Percentiles rank a stretch among this genome's conserved stretches.
Evolutionary conservation across 92 coral and sea anemone species (phyloP).

Genomic region (Diadumene lineata): DNA sequence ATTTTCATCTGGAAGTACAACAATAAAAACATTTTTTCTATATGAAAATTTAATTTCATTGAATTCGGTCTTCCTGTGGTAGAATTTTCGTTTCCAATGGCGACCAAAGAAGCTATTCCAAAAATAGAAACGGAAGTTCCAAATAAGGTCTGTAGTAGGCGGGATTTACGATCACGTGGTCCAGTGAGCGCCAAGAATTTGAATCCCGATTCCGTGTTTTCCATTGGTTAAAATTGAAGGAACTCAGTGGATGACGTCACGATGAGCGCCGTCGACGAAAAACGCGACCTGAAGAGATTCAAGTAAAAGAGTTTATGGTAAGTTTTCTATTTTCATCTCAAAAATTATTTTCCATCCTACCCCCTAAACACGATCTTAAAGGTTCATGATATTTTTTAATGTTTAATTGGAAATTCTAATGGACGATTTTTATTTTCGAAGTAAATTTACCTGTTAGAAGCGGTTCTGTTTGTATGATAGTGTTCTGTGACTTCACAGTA

Average conservation of each 20-base stretch:
- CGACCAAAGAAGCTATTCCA: slow-evolving; percentile 19
- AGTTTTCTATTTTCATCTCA: slow-evolving; percentile 72
- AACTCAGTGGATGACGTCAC: slow-evolving; percentile 80
- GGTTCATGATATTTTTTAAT: slow-evolving; percentile 1
- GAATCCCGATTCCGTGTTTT: slow-evolving; percentile 65
- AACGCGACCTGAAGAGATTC: slow-evolving; percentile 73
- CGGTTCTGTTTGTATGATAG: slow-evolving; percentile 26
- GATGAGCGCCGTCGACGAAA: slow-evolving; percentile 75
- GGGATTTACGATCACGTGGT: slow-evolving; percentile 82
- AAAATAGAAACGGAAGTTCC: slow-evolving; percentile 73
- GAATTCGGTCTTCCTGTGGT: slow-evolving; percentile 24
- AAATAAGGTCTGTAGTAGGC: slow-evolving; percentile 70
- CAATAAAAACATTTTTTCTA: neutral
- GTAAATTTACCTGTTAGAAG: slow-evolving; percentile 12
- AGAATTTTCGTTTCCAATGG: slow-evolving; percentile 7
- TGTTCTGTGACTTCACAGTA: slow-evolving; percentile 30
- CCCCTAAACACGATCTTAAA: slow-evolving; percentile 3
- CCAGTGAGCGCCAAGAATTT: slow-evolving; percentile 89
- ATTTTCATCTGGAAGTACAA: neutral
- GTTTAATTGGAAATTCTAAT: slow-evolving; percentile 4
- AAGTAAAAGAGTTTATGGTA: slow-evolving; percentile 59
- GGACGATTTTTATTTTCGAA: slow-evolving; percentile 14
- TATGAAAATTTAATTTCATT: too few relatives aligned
- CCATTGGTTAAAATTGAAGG: slow-evolving; percentile 64
- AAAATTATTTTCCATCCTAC: slow-evolving; percentile 74